phyloP scores from a whole-genome alignment of 2,113 vertebrate species.

The Galeopterus variegatus region DNA sequence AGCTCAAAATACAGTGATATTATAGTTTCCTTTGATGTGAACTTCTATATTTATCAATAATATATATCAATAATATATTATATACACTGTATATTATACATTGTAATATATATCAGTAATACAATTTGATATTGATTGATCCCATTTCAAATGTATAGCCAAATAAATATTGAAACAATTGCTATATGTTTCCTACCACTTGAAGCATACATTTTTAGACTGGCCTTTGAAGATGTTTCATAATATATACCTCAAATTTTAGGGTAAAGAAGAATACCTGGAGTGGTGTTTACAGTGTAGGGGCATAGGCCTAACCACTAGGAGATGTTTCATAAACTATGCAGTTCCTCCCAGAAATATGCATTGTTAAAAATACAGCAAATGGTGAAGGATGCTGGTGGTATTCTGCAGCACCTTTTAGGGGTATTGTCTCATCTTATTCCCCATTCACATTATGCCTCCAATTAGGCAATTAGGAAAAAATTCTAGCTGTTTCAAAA shows the following conservation, averaged over 20 bases:
- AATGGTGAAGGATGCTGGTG: neutral
- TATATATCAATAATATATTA: no score
- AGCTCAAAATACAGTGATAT: neutral
- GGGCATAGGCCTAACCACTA: neutral
- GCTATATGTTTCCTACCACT: neutral
- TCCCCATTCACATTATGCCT: neutral
- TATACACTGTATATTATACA: no score
- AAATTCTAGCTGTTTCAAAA: neutral
- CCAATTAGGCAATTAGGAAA: neutral
- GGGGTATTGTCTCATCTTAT: neutral
- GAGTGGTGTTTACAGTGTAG: rapidly evolving
- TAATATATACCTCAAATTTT: neutral
- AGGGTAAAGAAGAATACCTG: neutral
- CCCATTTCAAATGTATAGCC: neutral
- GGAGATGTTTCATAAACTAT: neutral
- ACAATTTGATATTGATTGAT: neutral
- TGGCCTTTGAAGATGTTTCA: neutral
- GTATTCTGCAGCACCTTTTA: neutral
- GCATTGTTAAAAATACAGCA: neutral
- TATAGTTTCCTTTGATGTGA: neutral
- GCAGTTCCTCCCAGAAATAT: neutral
- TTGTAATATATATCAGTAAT: neutral
- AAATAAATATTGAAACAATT: neutral
- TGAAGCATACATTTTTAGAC: neutral
- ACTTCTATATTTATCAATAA: neutral